These are phyloP conservation scores for Drosophila hydei DNA, from an alignment of 1,140 invertebrate genomes.

Conservation along the genomic window DNA sequence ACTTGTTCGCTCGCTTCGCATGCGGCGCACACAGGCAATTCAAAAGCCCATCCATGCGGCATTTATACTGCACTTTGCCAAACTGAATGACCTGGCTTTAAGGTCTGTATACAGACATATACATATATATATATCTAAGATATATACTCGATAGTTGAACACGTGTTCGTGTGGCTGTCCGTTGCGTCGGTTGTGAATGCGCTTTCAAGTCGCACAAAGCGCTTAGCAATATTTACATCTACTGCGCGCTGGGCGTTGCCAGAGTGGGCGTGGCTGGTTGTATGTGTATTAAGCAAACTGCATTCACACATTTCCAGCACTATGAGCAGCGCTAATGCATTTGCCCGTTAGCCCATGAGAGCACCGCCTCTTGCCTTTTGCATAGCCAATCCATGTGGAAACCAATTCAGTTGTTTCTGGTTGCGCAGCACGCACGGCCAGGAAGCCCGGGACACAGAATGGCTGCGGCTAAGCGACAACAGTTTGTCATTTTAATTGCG, in stretches of 20 bases:
- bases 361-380: no score
- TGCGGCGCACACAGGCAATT: conserved; percentile 28
- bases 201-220: conserved; percentile 55
- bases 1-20: conserved; percentile 41
- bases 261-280: conserved; percentile 9
- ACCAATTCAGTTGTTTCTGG: not conserved
- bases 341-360: conserved; percentile 42
- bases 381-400: not conserved
- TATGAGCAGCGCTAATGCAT: conserved; percentile 50
- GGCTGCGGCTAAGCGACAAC: conserved; percentile 32
- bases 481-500: conserved; percentile 73
- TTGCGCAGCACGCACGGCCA: conserved; percentile 3
- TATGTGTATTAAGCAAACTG: conserved; percentile 34
- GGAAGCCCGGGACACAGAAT: not conserved
- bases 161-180: conserved; percentile 6
- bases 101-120: conserved; percentile 12
- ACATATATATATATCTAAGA: not conserved
- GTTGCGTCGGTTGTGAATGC: conserved; percentile 44
- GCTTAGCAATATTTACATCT: conserved; percentile 52
- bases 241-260: conserved; percentile 16
- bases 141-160: not conserved
- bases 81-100: conserved; percentile 46
- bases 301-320: conserved; percentile 38
- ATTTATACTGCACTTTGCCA: conserved; percentile 26
- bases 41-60: conserved; percentile 51